Evolutionary conservation across 2,888 invertebrate species (phyloP), one percentile per base, ranked within the genome.

Genomic region (Chrysolina americana): DNA sequence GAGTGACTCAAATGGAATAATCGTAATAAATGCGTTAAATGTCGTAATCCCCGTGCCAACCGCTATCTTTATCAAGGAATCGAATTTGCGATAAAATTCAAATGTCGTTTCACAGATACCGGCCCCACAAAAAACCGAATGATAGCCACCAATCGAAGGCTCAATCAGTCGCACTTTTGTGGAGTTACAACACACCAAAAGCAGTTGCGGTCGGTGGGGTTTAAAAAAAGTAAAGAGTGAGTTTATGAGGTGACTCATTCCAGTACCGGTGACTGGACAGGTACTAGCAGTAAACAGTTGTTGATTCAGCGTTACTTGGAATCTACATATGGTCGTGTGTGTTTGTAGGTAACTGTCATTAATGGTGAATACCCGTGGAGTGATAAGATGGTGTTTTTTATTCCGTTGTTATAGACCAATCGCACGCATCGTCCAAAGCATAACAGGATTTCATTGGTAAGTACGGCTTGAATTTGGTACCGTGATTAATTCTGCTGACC

Each of bases 191-290:
- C 56, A 59, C 15, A 28, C 59, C 28, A n/a, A 59, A 59, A 4
- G 13, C 11, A 23, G 59, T 1, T 8, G 56, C 56, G 56, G 13
- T 15, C 59, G 28, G 59, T 59, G 59, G 59, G 59, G 59, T 17
- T 59, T 59, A 59, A 59, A 59, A 36, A 59, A 59, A 59, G 59
- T 59, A 28, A 59, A 59, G 28, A 59, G 53, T 53, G 53, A 53
- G 53, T 53, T 13, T 53, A 53, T 53, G 21, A 11, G 36, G 59
- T 59, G 59, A 59, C n/a, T 59, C 59, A 59, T n/a, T 59, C 36
- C 0, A 36, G 59, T 59, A 59, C 59, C 59, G 59, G 36, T 59
- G 59, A 59, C 59, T 36, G 59, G 59, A 59, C 59, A 59, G 59
- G 59, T 59, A 59, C 59, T 59, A 59, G 28, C 59, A 59, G 59